Evolutionary conservation across 2,797 vertebrate genomes (phyloP), one percentile per base, ranked within the genome.

Genomic region (Decapterus maruadsi): DNA sequence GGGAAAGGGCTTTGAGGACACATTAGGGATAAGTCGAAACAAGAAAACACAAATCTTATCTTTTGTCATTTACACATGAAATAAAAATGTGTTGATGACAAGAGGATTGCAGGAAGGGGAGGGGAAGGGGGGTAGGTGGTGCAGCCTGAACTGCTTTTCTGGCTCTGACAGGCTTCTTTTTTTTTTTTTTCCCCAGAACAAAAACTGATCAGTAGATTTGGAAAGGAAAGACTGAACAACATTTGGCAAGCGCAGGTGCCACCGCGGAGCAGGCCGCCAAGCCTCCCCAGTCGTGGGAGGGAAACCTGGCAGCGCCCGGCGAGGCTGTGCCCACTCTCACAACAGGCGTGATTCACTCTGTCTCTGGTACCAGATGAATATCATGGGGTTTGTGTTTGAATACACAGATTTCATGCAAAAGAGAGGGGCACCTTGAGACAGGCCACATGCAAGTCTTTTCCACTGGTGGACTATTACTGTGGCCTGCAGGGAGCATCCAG

Each of bases 401-500:
- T 90, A 94, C 93, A 95, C 91, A 92, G 89, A 93, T 90, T 90
- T 94, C 95, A 96, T 97, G 96, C 96, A 97, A 91, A 40, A 40
- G 2, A 40, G 11, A 40, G 91, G 87, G 87, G 81, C 93, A 90
- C 82, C 72, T 79, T 69, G 80, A 83, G 90, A 87, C 86, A 89
- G 94, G 93, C 91, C 85, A 91, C 92, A 95, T 95, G 94, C 94
- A 94, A 91, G 70, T 85, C 78, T 65, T 65, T 3, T 72, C 59
- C 67, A 86, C 77, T 86, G 87, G 91, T 65, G 75, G 64, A 85
- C 40, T 1, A 70, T 62, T 74, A 80, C 60, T 43, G 71, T 71
- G 86, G 53, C 80, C 86, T 71, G 67, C 20, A 12, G 56, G 61
- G 29, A 72, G 69, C 64, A 43, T 31, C 3, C 26, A 26, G 26